A percentile compares a stretch with the other conserved stretches of the same genome.
Conservation (phyloP, 2,888 invertebrate species). For the Andrena fulva region DNA sequence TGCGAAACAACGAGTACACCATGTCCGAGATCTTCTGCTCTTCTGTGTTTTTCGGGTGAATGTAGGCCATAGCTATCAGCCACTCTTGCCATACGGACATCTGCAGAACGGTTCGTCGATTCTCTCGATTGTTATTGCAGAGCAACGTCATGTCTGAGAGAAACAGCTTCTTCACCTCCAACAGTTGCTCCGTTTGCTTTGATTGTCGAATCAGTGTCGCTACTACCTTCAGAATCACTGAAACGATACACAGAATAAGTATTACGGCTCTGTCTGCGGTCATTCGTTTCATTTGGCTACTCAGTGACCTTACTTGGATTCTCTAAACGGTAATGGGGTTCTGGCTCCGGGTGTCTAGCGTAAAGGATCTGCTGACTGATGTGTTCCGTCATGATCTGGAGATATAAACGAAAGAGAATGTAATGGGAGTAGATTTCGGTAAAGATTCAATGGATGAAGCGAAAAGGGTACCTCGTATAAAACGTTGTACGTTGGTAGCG, state of each 20-base stretch:
- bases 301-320: slow-evolving; percentile 94
- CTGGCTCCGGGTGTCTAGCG: slow-evolving; percentile 97
- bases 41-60: slow-evolving; percentile 97
- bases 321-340: slow-evolving; percentile 96
- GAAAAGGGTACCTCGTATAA: slow-evolving; percentile 92
- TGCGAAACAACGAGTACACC: slow-evolving; percentile 98
- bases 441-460: neutral
- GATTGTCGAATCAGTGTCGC: slow-evolving; percentile 98
- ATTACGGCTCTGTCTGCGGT: no score
- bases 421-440: neutral
- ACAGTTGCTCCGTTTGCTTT: slow-evolving; percentile 95
- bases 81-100: slow-evolving; percentile 99
- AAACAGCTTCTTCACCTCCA: slow-evolving; percentile 98
- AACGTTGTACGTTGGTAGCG: slow-evolving; percentile 98
- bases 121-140: slow-evolving; percentile 98
- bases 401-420: slow-evolving; percentile 12
- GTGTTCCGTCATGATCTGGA: slow-evolving; percentile 96
- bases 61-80: slow-evolving; percentile 99
- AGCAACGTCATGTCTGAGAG: slow-evolving; percentile 99
- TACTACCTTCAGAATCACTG: slow-evolving; percentile 99
- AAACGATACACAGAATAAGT: slow-evolving; percentile 71
- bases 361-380: slow-evolving; percentile 97
- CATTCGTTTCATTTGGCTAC: neutral
- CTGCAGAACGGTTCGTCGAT: slow-evolving; percentile 97
- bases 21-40: slow-evolving; percentile 99